Evolutionary conservation across 2,113 vertebrate genomes (phyloP).

Genomic region (human (Homo sapiens)): DNA sequence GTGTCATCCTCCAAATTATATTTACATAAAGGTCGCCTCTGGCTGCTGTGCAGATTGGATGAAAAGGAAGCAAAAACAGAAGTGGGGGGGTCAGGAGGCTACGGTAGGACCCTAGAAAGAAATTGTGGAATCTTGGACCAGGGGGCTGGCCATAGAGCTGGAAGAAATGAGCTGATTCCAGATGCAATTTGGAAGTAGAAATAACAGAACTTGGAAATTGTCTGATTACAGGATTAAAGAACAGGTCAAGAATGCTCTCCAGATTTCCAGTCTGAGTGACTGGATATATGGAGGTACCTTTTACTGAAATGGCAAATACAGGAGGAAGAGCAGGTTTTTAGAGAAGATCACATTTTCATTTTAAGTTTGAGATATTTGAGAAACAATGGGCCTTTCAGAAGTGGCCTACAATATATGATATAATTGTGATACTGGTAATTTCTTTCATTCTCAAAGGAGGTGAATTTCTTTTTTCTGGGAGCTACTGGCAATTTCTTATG

Average conservation of each 20-base stretch:
- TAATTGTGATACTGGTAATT: background rate
- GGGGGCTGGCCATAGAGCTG: background rate
- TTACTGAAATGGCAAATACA: background rate
- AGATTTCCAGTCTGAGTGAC: background rate
- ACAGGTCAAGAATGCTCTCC: background rate
- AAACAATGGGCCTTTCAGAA: background rate
- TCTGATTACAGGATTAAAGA: background rate
- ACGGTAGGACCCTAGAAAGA: background rate
- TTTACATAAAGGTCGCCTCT: background rate
- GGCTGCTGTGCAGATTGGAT: background rate
- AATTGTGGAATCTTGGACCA: background rate
- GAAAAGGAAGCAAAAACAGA: conserved; percentile 21
- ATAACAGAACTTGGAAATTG: background rate
- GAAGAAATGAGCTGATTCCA: background rate
- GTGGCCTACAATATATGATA: background rate
- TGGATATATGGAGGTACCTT: background rate
- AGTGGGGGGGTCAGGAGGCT: background rate
- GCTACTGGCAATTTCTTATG: background rate
- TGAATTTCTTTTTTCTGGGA: too few relatives aligned
- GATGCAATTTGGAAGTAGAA: background rate
- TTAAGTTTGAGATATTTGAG: background rate
- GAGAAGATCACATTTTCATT: background rate
- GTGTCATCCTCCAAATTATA: background rate
- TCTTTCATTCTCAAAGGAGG: background rate
- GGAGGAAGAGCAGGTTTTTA: background rate